phyloP scores from a whole-genome alignment of 2,888 invertebrate species.

The Plemyria rubiginata region DNA sequence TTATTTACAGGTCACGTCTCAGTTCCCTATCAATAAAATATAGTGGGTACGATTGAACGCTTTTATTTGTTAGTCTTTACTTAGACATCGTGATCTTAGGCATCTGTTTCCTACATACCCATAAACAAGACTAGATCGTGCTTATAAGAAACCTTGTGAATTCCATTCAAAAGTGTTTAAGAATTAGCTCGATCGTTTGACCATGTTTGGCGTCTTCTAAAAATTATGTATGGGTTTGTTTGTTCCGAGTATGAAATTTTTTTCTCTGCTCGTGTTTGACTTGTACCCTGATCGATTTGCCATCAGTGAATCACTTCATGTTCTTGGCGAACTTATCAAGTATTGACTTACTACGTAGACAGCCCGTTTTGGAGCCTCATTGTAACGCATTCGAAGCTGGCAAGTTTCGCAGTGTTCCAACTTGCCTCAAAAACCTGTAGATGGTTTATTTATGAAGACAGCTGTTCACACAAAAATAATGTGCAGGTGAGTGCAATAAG shows the following conservation, averaged over 20 bases:
- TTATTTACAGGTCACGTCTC: constrained; percentile 33
- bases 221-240: constrained; percentile 63
- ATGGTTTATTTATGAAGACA: constrained; percentile 28
- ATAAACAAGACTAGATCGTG: constrained; percentile 57
- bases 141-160: constrained; percentile 56
- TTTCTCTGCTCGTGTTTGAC: constrained; percentile 54
- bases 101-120: constrained; percentile 65
- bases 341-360: constrained; percentile 40
- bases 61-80: constrained; percentile 33
- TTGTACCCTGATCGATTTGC: constrained; percentile 61
- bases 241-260: constrained; percentile 55
- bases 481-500: constrained; percentile 33
- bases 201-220: constrained; percentile 64
- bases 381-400: constrained; percentile 22
- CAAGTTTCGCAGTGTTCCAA: constrained; percentile 24
- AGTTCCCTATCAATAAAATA: constrained; percentile 17
- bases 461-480: constrained; percentile 34
- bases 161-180: constrained; percentile 57
- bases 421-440: constrained; percentile 30
- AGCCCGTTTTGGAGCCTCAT: constrained; percentile 33
- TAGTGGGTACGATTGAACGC: constrained; percentile 24
- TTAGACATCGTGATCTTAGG: constrained; percentile 51
- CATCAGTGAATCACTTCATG: constrained; percentile 64
- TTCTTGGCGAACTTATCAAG: constrained; percentile 50
- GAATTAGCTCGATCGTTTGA: constrained; percentile 55